Evolutionary conservation across 2,797 vertebrate genomes (phyloP), one percentile per base, ranked within the genome.

Genomic region (Sebastes iracundus): DNA sequence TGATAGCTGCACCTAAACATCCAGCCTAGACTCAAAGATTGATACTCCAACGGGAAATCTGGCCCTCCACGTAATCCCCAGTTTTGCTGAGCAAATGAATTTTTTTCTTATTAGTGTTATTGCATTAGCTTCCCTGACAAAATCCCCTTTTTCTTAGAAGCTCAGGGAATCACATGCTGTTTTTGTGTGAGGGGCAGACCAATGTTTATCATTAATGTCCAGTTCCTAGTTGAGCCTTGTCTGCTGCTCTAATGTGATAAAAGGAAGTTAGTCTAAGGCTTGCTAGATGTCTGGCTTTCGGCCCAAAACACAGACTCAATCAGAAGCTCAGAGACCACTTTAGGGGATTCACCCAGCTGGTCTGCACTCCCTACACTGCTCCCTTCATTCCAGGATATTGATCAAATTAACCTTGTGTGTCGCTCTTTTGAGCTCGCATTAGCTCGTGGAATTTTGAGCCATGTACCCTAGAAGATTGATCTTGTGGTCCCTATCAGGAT

Each of bases 171-270:
- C 93, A 93, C 93, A 94, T 93, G 93, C 78, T 90, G 90, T 94
- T 91, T 93, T 90, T 89, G 87, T 88, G 84, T 79, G 68, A 88
- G 80, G 61, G 80, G 75, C 82, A 87, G 91, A 88, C 85, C 77
- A 81, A 46, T 93, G 93, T 93, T 94, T 91, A 91, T 93, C 91
- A 86, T 92, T 87, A 88, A 84, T 87, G 89, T 90, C 77, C 87
- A 87, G 86, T 90, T 93, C 85, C 74, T 82, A 90, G 88, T 93
- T 79, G 71, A 70, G 76, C 78, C 88, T 86, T 72, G 90, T 94
- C 93, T 93, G 86, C 88, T 75, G 52, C 76, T 89, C 84, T 94
- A 93, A 95, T 95, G 86, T 83, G 91, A 94, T 94, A 92, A 95
- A 90, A 92, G 70, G 53, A 87, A 87, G 88, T 92, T 88, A 81